Base-by-base conservation (phyloP, 1,140 invertebrate species). In the Drusus annulatus region DNA sequence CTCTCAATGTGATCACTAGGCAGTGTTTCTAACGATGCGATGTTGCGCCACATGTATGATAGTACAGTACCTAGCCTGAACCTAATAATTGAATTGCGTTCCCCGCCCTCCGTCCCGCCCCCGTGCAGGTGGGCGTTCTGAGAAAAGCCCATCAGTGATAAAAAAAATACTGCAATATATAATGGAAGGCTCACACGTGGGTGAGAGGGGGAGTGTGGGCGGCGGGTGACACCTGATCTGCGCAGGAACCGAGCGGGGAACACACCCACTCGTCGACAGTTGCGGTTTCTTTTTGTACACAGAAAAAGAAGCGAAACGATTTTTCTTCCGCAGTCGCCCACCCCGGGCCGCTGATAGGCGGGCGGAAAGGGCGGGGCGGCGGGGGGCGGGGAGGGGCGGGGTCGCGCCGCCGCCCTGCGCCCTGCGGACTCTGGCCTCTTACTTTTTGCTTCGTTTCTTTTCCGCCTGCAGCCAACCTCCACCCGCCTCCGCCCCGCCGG, bases 261-360 rank as follows among this genome's bases (percentile, higher is more conserved):
- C 79, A 76, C 79, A 74, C 77, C 79, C 77, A 77, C 80, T 80
- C 79, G 74, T 79, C 69, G 81, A 80, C 78, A 80, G 81, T 80
- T 76, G 78, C 84, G 82, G 79, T 79, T 84, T 83, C 83, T 85
- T 84, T 85, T 83, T 76, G 58, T 63, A 78, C 76, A 51, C 83
- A 81, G 71, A 80, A 83, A 82, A 81, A 83, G 83, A 81, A 83
- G 79, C 81, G 79, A 78, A 81, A 83, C 81, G 80, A 84, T 84
- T 84, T 82, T 76, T 76, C 74, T 76, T 80, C 52, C 73, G 52
- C 25, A 63, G 45, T 50, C 63, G 78, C 76, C 78, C 76, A 63
- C 74, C 76, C 60, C 25, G 52, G 25, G 54, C 23, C 50, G 78
- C 76, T 75, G 78, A 62, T 81, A 68, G 82, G 80, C 77, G 77